Base-by-base conservation (phyloP, 2,888 invertebrate species). In the Lottia gigantea region DNA sequence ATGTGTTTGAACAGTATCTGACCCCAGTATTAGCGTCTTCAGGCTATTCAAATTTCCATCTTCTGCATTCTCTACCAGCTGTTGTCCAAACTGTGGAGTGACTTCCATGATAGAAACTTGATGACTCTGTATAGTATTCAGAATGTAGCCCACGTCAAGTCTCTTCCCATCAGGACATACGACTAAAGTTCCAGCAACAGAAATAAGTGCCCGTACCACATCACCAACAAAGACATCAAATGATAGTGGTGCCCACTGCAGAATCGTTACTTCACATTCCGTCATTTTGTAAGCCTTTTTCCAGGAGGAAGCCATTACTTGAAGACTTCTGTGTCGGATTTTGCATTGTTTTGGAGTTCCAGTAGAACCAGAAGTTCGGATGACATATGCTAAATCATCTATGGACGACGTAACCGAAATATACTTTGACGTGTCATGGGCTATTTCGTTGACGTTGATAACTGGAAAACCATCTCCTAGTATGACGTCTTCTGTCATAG, bases 351-450 rank as follows among this genome's bases (percentile, higher is more conserved):
- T 69, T 55, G 69, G 69, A 64, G 46, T 69, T 15, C 69, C 69
- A 12, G 69, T 69, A 16, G 69, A 69, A 8, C 69, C 69, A 16
- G 69, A 69, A 25, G 69, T 69, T 45, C 61, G 46, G 16, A 69
- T 69, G n/a, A 65, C 61, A 31, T 69, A 69, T 64, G 69, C 69
- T 3, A 65, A 19, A 16, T 47, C 49, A 16, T 64, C 61, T 25
- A 62, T 62, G 25, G 26, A 25, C 3, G 47, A 23, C 6, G 7
- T 46, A 16, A 31, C 15, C n/a, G 23, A 55, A 1, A 64, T 26
- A n/a, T 46, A 26, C 19, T 46, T 49, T n/a, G 15, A 15, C 25
- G 49, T 15, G n/a, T 26, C 19, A 1, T 46, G 46, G 3, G 12
- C 1, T 8, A 63, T 23, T 23, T 55, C 23, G 23, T 55, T 14